These are phyloP conservation scores for Tachina grossa DNA, from an alignment of 2,888 invertebrate species.

Conservation along the genomic window DNA sequence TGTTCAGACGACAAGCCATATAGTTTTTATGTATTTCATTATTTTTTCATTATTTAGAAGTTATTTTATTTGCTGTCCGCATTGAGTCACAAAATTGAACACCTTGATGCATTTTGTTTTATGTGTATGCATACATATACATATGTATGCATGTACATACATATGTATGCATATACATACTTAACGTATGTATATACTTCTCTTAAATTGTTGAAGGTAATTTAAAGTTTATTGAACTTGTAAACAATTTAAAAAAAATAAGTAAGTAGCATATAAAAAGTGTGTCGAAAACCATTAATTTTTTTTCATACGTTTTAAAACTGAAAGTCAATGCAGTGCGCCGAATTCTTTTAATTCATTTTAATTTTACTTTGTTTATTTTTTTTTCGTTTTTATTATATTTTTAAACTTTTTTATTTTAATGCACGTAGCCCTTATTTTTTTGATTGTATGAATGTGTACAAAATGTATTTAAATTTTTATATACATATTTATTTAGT, in stretches of 20 bases:
- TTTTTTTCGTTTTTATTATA: neutral
- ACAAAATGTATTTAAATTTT: neutral
- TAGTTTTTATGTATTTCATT: neutral
- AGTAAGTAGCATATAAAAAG: constrained; percentile 29
- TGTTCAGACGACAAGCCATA: too few species aligned
- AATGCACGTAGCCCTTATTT: constrained; percentile 9
- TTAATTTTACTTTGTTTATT: constrained; percentile 14
- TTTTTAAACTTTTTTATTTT: constrained; percentile 12
- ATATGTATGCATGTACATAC: neutral
- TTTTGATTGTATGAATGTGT: neutral
- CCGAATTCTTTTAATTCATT: constrained; percentile 31
- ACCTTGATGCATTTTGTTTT: constrained; percentile 19
- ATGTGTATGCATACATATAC: constrained; percentile 1
- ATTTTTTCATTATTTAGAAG: neutral
- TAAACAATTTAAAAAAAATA: constrained; percentile 31
- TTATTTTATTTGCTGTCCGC: constrained; percentile 30
- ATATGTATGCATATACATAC: neutral
- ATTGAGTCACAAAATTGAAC: constrained; percentile 20
- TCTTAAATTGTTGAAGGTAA: constrained; percentile 52
- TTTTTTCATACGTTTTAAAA: constrained; percentile 26
- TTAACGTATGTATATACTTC: too few species aligned
- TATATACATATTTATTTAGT: constrained; percentile 5
- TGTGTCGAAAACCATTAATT: constrained; percentile 9
- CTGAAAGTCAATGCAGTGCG: constrained; percentile 55
- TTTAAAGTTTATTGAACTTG: constrained; percentile 64